Evolutionary conservation across 1,140 invertebrate species (phyloP).

Genomic region (Aplysia californica): DNA sequence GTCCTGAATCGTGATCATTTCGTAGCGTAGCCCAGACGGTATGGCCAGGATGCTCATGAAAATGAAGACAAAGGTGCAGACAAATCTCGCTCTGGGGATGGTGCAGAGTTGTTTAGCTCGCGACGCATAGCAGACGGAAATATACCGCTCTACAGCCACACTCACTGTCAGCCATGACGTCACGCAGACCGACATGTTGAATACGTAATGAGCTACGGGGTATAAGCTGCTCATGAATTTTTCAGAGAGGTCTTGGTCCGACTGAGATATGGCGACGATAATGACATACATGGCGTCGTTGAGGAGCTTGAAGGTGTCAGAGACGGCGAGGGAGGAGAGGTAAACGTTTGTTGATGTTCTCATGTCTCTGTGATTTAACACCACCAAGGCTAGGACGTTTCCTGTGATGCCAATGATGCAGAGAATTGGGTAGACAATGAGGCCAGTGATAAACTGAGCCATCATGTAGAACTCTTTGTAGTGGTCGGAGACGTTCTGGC

Average conservation of each 20-base stretch:
- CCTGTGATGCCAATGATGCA: slow-evolving; percentile 79
- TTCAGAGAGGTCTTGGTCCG: slow-evolving; percentile 44
- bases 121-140: slow-evolving; percentile 93
- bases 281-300: slow-evolving; percentile 78
- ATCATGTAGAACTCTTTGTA: slow-evolving; percentile 56
- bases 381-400: slow-evolving; percentile 79
- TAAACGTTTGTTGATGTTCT: slow-evolving; percentile 81
- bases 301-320: slow-evolving; percentile 80
- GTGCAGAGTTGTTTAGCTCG: slow-evolving; percentile 90
- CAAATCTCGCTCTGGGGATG: slow-evolving; percentile 46
- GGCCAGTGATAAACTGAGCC: slow-evolving; percentile 62
- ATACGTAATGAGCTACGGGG: slow-evolving; percentile 66
- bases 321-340: slow-evolving; percentile 79
- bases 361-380: slow-evolving; percentile 80
- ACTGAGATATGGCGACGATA: slow-evolving; percentile 69
- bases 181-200: slow-evolving; percentile 62
- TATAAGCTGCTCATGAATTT: slow-evolving; percentile 54
- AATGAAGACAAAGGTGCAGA: slow-evolving; percentile 57
- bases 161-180: slow-evolving; percentile 93
- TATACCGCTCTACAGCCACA: slow-evolving; percentile 94
- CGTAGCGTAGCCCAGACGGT: slow-evolving; percentile 60
- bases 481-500: slow-evolving; percentile 7
- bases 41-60: slow-evolving; percentile 55
- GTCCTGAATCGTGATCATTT: slow-evolving; percentile 38
- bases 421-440: slow-evolving; percentile 78